phyloP scores from a whole-genome alignment of 2,113 vertebrate species.

The Octodon degus region DNA sequence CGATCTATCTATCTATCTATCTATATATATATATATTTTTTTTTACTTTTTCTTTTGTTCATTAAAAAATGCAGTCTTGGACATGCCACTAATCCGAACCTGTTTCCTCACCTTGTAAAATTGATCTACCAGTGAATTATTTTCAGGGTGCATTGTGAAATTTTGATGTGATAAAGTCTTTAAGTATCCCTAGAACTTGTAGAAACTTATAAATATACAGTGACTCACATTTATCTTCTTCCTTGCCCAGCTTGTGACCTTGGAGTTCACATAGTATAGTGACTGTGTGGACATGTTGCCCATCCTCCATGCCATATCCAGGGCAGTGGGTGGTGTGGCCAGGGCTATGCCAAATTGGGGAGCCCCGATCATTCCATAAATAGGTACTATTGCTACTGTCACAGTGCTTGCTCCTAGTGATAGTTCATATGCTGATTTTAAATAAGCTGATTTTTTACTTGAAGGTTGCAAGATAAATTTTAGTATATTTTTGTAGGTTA shows the following conservation, averaged over 20 bases:
- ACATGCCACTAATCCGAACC: not conserved
- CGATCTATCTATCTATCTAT: too few relatives aligned
- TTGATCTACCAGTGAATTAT: not conserved
- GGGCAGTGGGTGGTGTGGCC: not conserved
- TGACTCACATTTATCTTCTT: not conserved
- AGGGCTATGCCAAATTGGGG: not conserved
- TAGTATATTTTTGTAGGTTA: not conserved
- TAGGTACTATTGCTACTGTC: not conserved
- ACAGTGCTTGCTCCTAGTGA: not conserved
- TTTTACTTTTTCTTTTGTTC: not conserved
- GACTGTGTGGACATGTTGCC: not conserved
- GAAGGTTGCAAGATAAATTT: not conserved
- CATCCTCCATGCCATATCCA: not conserved
- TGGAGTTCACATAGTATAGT: rapidly evolving
- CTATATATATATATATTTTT: not conserved
- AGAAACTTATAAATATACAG: not conserved
- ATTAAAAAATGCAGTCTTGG: not conserved
- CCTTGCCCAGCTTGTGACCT: not conserved
- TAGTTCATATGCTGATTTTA: not conserved
- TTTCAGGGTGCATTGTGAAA: conserved; percentile 45
- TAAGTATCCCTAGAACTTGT: not conserved
- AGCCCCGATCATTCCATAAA: not conserved
- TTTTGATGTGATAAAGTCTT: not conserved
- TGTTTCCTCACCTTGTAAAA: conserved; percentile 27
- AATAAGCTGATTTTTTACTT: conserved; percentile 8